Conservation (phyloP, 2,797 vertebrate genomes). For the Melanotaenia maccullochi region DNA sequence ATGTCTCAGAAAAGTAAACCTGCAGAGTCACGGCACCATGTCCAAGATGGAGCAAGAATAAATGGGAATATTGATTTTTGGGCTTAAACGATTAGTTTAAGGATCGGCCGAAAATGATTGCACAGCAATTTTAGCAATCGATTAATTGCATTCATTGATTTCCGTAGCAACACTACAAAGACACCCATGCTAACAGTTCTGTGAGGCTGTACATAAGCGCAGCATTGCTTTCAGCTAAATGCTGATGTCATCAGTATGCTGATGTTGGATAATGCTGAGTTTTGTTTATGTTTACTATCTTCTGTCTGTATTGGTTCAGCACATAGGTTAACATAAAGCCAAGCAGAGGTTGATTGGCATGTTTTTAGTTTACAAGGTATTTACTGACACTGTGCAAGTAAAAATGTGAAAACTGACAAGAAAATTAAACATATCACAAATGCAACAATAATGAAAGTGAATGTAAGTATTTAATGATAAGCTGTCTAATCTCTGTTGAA, state of each 20-base stretch:
- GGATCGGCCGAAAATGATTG: background rate
- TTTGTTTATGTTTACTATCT: background rate
- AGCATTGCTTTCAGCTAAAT: background rate
- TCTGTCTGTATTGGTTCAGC: background rate
- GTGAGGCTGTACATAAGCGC: background rate
- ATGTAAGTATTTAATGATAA: no score
- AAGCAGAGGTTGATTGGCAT: background rate
- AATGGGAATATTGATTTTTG: constrained; percentile 6
- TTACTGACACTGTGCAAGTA: background rate
- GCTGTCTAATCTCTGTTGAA: no score
- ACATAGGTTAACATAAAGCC: background rate
- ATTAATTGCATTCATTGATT: constrained; percentile 6
- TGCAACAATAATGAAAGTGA: no score
- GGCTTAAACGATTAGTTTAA: constrained; percentile 2
- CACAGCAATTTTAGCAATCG: constrained; percentile 8
- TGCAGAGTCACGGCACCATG: background rate
- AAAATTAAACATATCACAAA: background rate
- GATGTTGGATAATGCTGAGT: background rate
- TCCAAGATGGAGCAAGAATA: background rate
- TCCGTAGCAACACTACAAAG: background rate
- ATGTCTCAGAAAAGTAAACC: background rate
- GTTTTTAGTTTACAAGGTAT: background rate
- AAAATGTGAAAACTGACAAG: background rate
- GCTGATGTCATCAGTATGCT: background rate
- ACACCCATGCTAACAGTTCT: background rate